Conservation (phyloP, 2,888 invertebrate species). For the Theretra japonica region DNA sequence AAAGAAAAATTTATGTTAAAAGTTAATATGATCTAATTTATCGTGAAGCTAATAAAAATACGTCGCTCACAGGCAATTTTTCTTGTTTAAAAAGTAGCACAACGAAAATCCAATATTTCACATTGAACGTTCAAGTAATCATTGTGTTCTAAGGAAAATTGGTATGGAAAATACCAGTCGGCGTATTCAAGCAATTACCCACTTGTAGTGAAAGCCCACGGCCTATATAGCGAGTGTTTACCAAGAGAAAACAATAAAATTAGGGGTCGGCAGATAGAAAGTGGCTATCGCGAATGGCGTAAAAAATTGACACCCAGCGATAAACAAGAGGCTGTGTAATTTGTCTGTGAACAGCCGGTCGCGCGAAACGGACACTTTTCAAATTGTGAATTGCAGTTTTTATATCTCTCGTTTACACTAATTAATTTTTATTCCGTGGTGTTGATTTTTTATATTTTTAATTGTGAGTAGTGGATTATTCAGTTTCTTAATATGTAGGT, state of each 20-base stretch:
- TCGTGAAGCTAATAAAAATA: no score
- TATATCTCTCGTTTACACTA: neutral
- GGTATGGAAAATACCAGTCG: neutral
- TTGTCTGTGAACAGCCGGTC: constrained; percentile 49
- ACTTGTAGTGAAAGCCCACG: constrained; percentile 6
- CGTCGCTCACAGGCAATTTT: no score
- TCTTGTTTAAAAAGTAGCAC: no score
- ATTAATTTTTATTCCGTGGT: constrained; percentile 6
- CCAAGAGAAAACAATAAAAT: constrained; percentile 40
- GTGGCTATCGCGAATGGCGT: constrained; percentile 49
- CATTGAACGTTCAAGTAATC: neutral
- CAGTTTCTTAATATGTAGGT: no score
- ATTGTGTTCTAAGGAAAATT: constrained; percentile 8
- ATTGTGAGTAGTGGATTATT: no score
- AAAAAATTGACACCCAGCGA: constrained; percentile 57
- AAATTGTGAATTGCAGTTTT: neutral
- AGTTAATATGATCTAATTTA: no score
- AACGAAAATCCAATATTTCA: neutral
- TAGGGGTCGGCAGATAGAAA: constrained; percentile 48
- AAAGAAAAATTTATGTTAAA: no score
- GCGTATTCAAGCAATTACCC: constrained; percentile 10
- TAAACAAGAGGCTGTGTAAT: constrained; percentile 48
- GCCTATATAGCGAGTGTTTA: neutral
- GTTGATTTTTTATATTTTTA: no score
- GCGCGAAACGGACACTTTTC: neutral